These are phyloP conservation scores for Centroberyx gerrardi DNA, from an alignment of 2,797 vertebrate genomes.

Conservation along the genomic window DNA sequence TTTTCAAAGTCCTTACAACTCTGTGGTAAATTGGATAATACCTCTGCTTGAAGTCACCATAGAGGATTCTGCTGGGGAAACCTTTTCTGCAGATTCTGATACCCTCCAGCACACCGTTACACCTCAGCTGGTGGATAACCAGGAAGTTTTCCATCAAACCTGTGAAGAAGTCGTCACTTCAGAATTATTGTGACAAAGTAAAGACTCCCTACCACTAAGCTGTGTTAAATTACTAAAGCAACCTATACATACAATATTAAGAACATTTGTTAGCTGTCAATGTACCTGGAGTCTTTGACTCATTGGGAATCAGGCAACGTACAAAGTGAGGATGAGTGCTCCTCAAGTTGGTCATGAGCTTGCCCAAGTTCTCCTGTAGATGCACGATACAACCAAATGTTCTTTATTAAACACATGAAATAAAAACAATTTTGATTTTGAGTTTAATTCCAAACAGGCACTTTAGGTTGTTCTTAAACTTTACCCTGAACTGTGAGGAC, in stretches of 20 bases:
- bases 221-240: too few relatives aligned
- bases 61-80: slow-evolving; percentile 90
- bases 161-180: slow-evolving; percentile 42
- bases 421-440: not conserved
- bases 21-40: slow-evolving; percentile 36
- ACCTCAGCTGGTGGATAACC: slow-evolving; percentile 93
- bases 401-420: not conserved
- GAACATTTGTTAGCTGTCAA: not conserved
- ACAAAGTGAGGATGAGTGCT: slow-evolving; percentile 94
- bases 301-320: slow-evolving; percentile 93
- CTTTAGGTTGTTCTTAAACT: not conserved
- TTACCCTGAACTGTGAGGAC: slow-evolving; percentile 91
- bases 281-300: slow-evolving; percentile 92
- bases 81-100: slow-evolving; percentile 92
- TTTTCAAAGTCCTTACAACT: not conserved
- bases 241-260: not conserved
- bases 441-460: not conserved
- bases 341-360: slow-evolving; percentile 91
- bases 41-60: slow-evolving; percentile 90
- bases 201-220: not conserved
- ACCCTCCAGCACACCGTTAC: slow-evolving; percentile 92
- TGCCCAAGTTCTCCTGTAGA: slow-evolving; percentile 91
- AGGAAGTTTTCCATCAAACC: slow-evolving; percentile 93
- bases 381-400: not conserved
- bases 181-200: not conserved